Evolutionary conservation across 2,888 invertebrate genomes (phyloP).

Genomic region (Cacoxenus indagator): DNA sequence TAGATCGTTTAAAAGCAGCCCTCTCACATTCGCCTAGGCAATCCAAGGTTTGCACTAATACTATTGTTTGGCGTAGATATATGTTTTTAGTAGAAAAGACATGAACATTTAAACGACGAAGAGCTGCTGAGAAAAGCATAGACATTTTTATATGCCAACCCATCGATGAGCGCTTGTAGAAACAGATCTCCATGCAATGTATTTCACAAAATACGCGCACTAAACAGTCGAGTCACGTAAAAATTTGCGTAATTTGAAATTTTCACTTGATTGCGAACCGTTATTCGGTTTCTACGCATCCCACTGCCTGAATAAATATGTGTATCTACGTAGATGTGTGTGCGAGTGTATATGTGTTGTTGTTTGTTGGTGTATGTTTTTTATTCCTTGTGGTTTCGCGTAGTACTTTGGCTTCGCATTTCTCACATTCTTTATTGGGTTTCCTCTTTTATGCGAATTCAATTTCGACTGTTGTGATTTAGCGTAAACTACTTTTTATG

Average conservation of each 20-base stretch:
- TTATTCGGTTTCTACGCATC: not conserved
- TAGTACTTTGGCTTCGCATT: not conserved
- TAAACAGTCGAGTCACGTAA: slow-evolving; percentile 16
- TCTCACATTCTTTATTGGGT: not conserved
- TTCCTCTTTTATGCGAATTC: not conserved
- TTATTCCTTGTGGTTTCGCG: not conserved
- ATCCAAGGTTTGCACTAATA: too few relatives aligned
- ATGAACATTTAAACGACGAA: not conserved
- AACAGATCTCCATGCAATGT: not conserved
- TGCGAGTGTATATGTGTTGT: not conserved
- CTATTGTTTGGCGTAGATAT: too few relatives aligned
- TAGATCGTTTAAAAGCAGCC: too few relatives aligned
- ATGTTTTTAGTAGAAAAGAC: too few relatives aligned
- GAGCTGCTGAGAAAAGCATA: not conserved
- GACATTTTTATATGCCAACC: not conserved
- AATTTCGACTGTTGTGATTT: not conserved
- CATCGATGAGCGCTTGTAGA: not conserved
- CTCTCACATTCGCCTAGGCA: too few relatives aligned
- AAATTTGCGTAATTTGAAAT: slow-evolving; percentile 22
- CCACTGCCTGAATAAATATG: not conserved
- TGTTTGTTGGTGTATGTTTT: not conserved
- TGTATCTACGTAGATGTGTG: not conserved
- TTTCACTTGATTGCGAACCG: slow-evolving; percentile 18
- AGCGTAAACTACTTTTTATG: not conserved
- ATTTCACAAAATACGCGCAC: not conserved